phyloP scores from a whole-genome alignment of 1,140 invertebrate genomes.

The Sitophilus oryzae region DNA sequence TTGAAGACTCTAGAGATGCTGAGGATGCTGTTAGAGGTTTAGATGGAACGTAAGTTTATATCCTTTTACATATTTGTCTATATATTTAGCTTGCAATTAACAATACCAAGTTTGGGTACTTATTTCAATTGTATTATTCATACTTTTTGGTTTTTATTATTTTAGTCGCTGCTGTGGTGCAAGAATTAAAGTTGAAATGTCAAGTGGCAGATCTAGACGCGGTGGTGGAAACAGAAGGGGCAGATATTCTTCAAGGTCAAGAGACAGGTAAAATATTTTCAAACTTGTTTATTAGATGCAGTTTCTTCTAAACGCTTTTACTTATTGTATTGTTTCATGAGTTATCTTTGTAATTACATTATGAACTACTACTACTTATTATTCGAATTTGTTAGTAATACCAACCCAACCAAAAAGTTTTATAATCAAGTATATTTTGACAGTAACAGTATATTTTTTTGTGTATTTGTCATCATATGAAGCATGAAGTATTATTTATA shows the following conservation, averaged over 20 bases:
- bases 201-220: slow-evolving; percentile 72
- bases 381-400: no score
- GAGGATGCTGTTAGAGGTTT: slow-evolving; percentile 93
- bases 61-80: no score
- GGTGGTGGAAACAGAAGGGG: slow-evolving; percentile 52
- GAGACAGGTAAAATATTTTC: slow-evolving; percentile 44
- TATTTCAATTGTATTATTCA: no score
- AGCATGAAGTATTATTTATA: no score
- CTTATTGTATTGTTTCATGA: neutral
- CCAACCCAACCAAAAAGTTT: no score
- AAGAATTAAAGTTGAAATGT: slow-evolving; percentile 82
- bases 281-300: slow-evolving; percentile 2
- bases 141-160: no score
- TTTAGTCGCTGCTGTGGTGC: slow-evolving; percentile 73
- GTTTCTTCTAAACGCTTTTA: neutral
- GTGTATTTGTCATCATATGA: no score
- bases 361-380: no score
- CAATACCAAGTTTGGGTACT: neutral
- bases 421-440: no score
- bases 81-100: no score
- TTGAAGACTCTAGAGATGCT: slow-evolving; percentile 94
- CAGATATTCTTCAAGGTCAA: slow-evolving; percentile 46
- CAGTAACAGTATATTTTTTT: no score
- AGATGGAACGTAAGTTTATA: slow-evolving; percentile 82
- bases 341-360: neutral